Conservation (phyloP, 2,797 vertebrate genomes). For the Oreortyx pictus region DNA sequence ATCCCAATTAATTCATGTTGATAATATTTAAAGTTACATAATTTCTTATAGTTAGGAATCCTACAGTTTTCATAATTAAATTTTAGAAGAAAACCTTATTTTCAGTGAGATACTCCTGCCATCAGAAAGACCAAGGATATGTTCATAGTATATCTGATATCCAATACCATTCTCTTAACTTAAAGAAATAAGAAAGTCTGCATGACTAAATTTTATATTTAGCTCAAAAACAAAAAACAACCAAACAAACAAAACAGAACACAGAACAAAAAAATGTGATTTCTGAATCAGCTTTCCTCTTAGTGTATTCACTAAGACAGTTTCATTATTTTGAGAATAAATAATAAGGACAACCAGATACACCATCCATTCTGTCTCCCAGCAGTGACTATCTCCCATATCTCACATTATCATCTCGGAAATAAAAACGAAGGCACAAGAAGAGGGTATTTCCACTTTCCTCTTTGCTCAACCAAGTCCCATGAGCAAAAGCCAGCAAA, state of each 20-base stretch:
- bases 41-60: not conserved
- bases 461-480: not conserved
- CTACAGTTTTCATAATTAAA: not conserved
- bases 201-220: not conserved
- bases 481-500: not conserved
- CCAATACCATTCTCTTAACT: not conserved
- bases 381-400: not conserved
- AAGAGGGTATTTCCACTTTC: not conserved
- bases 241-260: accelerated
- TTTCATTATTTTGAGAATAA: not conserved
- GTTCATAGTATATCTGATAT: not conserved
- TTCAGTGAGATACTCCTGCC: not conserved
- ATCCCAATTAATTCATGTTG: not conserved
- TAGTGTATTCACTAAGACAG: not conserved
- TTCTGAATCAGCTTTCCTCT: not conserved
- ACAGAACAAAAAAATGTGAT: not conserved
- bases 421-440: not conserved
- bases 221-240: not conserved
- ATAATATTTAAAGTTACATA: not conserved
- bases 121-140: not conserved
- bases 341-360: not conserved
- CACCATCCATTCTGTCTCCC: not conserved
- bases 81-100: not conserved
- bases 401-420: not conserved
- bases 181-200: not conserved